Base-by-base conservation (phyloP, 2,888 invertebrate genomes). In the Nipponacmea schrenckii region DNA sequence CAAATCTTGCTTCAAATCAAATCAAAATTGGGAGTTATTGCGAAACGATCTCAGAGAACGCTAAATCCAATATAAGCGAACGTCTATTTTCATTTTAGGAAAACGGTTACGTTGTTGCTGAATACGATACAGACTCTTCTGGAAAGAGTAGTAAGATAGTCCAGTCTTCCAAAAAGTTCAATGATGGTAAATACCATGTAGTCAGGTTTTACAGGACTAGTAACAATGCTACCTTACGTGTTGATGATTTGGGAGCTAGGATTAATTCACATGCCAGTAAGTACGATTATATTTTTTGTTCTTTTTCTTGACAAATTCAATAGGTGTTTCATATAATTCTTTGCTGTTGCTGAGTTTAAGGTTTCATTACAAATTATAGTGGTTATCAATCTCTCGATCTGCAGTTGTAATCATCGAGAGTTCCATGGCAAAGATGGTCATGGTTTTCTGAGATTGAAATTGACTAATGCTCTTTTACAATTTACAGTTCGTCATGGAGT, bases 131-230 rank as follows among this genome's bases (percentile, higher is more conserved):
- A 7, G 86, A 86, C n/a, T 69, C 64, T 15, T 79, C 65, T 77
- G 85, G 78, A 5, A 71, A 74, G 2, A 69, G 76, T 3, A 72
- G 71, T 1, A 71, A 79, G 24, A 72, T 84, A 20, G 74, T 76
- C 14, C 79, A 81, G 44, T 72, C 70, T 14, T 68, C 75, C 7
- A 64, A 68, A 20, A 74, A 50, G 7, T 85, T 85, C 71, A 85
- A 86, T 77, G 86, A 88, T 69, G 87, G 87, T 0, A 39, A 77
- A 5, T 87, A 88, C 66, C 88, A 88, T 73, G 83, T 84, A 27
- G 84, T 87, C 12, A 76, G 81, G 27, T 87, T 87, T 70, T 74
- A 81, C 15, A 76, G 88, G 3, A 81, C 78, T 15, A 81, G 81
- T n/a, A 73, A 74, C 46, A 80, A 81, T 45, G 86, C 84, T n/a